Conservation (phyloP, 2,797 vertebrate genomes). For the Falco biarmicus region DNA sequence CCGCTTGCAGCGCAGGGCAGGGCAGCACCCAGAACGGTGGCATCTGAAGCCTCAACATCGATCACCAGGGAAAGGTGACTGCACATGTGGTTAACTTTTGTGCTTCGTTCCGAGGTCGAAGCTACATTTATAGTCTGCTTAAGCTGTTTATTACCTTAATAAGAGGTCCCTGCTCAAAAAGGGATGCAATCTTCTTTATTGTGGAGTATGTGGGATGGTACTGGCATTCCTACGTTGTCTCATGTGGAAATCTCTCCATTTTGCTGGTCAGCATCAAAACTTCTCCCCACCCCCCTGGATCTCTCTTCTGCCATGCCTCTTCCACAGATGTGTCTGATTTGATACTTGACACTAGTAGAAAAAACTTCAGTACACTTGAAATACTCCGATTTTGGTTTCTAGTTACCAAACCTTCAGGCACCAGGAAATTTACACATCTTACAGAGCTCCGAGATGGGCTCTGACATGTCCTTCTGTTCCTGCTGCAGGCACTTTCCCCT, state of each 20-base stretch:
- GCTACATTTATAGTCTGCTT: neutral
- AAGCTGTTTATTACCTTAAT: slow-evolving; percentile 15
- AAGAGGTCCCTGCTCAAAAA: neutral
- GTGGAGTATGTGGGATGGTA: slow-evolving; percentile 3
- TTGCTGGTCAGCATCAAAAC: neutral
- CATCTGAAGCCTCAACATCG: neutral
- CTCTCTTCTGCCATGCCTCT: neutral
- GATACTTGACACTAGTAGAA: slow-evolving; percentile 25
- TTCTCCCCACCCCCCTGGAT: neutral
- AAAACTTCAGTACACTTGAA: neutral
- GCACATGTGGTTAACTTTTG: neutral
- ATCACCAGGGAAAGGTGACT: neutral
- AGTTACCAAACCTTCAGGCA: slow-evolving; percentile 58
- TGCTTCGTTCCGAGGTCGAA: neutral
- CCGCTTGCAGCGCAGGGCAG: neutral
- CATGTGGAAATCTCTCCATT: neutral
- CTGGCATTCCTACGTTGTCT: neutral
- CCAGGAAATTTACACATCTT: slow-evolving; percentile 54
- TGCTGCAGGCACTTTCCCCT: slow-evolving; percentile 56
- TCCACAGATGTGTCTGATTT: slow-evolving; percentile 16
- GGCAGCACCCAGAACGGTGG: neutral
- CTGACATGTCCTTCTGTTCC: slow-evolving; percentile 25
- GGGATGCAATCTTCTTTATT: neutral
- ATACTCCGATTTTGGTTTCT: slow-evolving; percentile 35
- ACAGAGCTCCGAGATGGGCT: slow-evolving; percentile 41